Percentiles rank a stretch among this genome's conserved stretches.
These are phyloP conservation scores for Pantherophis guttatus DNA, from an alignment of 2,113 vertebrate genomes.

Conservation along the genomic window DNA sequence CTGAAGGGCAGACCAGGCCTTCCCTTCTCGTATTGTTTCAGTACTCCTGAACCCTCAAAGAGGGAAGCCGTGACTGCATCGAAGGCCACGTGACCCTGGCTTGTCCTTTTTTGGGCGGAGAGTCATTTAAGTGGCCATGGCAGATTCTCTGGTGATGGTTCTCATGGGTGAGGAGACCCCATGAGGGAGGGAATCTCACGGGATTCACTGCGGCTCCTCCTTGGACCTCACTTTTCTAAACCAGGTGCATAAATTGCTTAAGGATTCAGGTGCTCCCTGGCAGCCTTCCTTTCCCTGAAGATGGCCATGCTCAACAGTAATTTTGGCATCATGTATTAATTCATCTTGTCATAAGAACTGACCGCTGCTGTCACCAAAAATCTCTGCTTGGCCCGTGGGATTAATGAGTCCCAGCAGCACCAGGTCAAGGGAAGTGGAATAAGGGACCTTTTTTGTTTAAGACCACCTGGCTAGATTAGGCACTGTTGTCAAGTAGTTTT, in stretches of 20 bases:
- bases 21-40: too few species aligned
- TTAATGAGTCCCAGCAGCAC: background rate
- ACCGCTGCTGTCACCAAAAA: background rate
- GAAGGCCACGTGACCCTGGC: background rate
- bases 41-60: background rate
- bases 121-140: background rate
- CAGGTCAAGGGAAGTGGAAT: background rate
- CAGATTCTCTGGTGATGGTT: background rate
- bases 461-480: background rate
- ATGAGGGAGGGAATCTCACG: background rate
- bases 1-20: background rate
- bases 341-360: background rate
- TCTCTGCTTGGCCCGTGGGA: background rate
- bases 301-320: background rate
- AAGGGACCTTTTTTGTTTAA: too few species aligned
- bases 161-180: background rate
- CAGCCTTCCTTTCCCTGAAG: background rate
- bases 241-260: background rate
- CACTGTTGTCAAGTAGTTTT: background rate
- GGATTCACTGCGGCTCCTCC: background rate
- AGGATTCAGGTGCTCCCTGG: background rate
- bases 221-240: background rate
- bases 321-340: background rate
- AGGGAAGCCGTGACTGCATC: background rate
- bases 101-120: background rate